Base-by-base conservation (phyloP, 2,888 invertebrate species). In the Drosophila leonis region DNA sequence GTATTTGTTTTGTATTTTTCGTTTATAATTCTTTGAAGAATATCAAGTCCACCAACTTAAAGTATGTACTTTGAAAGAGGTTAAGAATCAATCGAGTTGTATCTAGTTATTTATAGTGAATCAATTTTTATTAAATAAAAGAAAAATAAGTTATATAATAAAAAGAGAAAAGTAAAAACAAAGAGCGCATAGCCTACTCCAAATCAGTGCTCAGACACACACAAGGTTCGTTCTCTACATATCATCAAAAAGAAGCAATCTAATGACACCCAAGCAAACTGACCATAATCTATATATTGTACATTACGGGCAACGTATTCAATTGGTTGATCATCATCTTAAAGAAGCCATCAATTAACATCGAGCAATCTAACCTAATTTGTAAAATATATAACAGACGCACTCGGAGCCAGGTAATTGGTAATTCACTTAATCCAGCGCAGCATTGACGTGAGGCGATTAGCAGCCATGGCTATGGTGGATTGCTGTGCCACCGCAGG, bases 381-480 rank as follows among this genome's bases (percentile, higher is more conserved):
- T 82, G 75, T 81, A 81, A 73, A 68, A 65, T 59, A 65, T 59
- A 68, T 68, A 80, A 77, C 74, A 75, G 48, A 49, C 83, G 78
- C 67, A 65, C 54, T 48, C 35, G 33, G 15, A 27, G 33, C 44
- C 64, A 42, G 42, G 49, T 49, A 59, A 52, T 33, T 44, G 39
- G 31, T n/a, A n/a, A n/a, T 75, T 79, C 79, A 92, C 78, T 92
- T 92, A 29, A 90, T 92, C 93, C 92, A 92, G 62, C 96, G 95
- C 95, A 97, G 96, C 89, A 97, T 94, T 65, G 97, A 97, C 49
- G 96, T 96, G 79, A 98, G 94, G 76, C 97, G 96, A 65, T 97
- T 96, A 60, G 97, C 97, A 31, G 97, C 97, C 84, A 97, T 96
- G 44, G 96, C 96, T 77, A 96, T 94, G 93, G 95, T 94, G 77